Evolutionary conservation across 2,888 invertebrate genomes (phyloP).

Genomic region (Rhagonycha lutea): DNA sequence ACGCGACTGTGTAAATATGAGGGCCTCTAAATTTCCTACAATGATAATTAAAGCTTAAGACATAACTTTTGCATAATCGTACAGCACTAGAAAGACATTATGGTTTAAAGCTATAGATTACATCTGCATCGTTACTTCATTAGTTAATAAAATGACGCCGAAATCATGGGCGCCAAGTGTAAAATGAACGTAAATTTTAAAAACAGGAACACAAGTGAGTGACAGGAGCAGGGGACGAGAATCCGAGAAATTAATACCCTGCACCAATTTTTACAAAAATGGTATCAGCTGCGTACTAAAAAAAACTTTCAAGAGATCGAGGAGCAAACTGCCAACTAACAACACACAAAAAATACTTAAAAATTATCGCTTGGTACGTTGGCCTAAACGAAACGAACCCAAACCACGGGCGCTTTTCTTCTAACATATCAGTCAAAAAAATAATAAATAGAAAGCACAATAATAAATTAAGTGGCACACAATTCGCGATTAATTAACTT

Average conservation of each 20-base stretch:
- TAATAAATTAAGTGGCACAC: not conserved
- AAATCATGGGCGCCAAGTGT: not conserved
- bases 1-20: not conserved
- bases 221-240: not conserved
- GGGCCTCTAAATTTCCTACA: not conserved
- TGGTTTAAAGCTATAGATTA: constrained; percentile 23
- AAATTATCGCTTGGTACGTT: not conserved
- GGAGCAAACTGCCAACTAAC: not conserved
- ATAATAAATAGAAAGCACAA: not conserved
- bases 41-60: not conserved
- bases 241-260: not conserved
- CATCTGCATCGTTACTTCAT: not conserved
- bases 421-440: not conserved
- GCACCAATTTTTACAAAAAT: not conserved
- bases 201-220: not conserved
- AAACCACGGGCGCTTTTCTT: not conserved
- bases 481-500: not conserved
- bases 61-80: not conserved
- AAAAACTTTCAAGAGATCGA: not conserved
- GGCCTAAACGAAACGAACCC: not conserved
- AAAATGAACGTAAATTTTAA: not conserved
- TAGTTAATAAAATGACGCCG: not conserved
- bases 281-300: not conserved
- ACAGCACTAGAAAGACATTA: constrained; percentile 21
- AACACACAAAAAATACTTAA: not conserved